phyloP scores from a whole-genome alignment of 2,888 invertebrate genomes.

The Loripinus fragilis region DNA sequence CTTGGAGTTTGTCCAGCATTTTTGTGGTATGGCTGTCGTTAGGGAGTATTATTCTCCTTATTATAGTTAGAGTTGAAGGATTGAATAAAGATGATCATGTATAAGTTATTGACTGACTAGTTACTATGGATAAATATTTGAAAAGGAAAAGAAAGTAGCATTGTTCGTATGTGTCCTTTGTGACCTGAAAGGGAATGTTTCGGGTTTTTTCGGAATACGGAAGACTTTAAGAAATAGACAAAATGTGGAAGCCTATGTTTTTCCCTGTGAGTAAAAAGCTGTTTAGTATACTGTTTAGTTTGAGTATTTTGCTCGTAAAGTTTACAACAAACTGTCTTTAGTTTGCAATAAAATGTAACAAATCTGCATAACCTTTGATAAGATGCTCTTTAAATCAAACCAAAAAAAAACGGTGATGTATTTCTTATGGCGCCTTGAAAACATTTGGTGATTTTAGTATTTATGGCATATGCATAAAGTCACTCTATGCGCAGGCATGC shows the following conservation, averaged over 20 bases:
- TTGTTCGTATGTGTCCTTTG: too few relatives aligned
- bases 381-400: too few relatives aligned
- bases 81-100: background rate
- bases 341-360: too few relatives aligned
- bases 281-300: too few relatives aligned
- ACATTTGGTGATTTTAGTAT: too few relatives aligned
- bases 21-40: slow-evolving; percentile 34
- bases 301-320: background rate
- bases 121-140: slow-evolving; percentile 38
- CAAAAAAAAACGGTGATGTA: too few relatives aligned
- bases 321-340: too few relatives aligned
- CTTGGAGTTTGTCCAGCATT: slow-evolving; percentile 51
- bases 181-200: background rate
- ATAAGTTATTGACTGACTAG: slow-evolving; percentile 22
- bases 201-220: background rate
- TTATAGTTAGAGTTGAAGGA: background rate
- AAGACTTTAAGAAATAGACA: background rate
- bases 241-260: slow-evolving; percentile 56
- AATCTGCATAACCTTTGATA: too few relatives aligned
- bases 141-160: background rate
- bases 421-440: too few relatives aligned
- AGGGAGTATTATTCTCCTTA: slow-evolving; percentile 27
- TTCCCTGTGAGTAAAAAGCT: slow-evolving; percentile 46
- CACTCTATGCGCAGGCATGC: too few relatives aligned
- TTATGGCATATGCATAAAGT: too few relatives aligned